Percentiles rank a stretch among this genome's conserved stretches.
These are phyloP conservation scores for Acanthosoma haemorrhoidale DNA, from an alignment of 2,888 invertebrate genomes.

Conservation along the genomic window DNA sequence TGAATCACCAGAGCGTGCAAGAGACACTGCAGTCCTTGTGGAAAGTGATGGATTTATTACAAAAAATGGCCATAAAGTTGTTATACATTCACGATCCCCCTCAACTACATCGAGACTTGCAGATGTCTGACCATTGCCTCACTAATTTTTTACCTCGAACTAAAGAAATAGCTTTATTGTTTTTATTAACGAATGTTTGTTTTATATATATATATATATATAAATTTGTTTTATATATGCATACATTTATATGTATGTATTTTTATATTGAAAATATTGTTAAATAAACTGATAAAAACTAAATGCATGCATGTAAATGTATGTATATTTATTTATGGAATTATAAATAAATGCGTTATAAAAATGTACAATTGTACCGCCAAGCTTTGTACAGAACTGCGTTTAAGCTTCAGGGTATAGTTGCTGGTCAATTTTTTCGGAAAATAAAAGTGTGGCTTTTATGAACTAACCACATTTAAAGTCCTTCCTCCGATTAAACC, in stretches of 20 bases:
- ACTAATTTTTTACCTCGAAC: conserved; percentile 30
- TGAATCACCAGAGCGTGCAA: conserved; percentile 45
- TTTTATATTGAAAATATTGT: conserved; percentile 20
- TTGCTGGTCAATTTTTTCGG: conserved; percentile 31
- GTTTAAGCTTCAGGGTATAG: conserved; percentile 31
- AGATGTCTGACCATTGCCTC: conserved; percentile 75
- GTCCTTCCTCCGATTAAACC: conserved; percentile 29
- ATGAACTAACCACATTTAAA: conserved; percentile 22
- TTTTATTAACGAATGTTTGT: conserved; percentile 34
- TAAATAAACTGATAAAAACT: conserved; percentile 10
- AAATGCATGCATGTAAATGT: neutral
- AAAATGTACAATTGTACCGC: conserved; percentile 30
- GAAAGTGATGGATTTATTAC: conserved; percentile 76
- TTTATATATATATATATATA: conserved; percentile 25
- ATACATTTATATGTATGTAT: conserved; percentile 14
- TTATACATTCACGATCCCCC: conserved; percentile 81
- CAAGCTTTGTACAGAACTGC: conserved; percentile 30
- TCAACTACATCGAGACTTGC: conserved; percentile 75
- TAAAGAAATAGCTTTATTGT: conserved; percentile 35
- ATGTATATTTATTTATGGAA: neutral
- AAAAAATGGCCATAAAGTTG: conserved; percentile 84
- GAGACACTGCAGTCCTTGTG: conserved; percentile 79
- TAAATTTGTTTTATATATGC: neutral
- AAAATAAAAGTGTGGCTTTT: conserved; percentile 28
- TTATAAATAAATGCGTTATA: conserved; percentile 3